Conservation (phyloP, 2,888 invertebrate species). For the Leptopilina myrica region DNA sequence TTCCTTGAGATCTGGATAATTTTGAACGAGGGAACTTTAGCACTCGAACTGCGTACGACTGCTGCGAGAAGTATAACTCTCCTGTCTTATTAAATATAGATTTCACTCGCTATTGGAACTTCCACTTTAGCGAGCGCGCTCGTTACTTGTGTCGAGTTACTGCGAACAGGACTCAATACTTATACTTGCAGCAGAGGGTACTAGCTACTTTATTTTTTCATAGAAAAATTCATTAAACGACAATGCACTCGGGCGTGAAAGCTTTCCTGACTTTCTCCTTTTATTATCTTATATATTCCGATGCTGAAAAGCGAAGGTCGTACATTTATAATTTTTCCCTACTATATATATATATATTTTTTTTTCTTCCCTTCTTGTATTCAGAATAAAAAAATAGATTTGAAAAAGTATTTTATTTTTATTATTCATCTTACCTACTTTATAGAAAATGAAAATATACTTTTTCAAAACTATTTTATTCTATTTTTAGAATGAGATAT, state of each 20-base stretch:
- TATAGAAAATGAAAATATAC: too few relatives aligned
- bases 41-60: conserved; percentile 62
- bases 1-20: conserved; percentile 55
- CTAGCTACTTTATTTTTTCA: conserved; percentile 31
- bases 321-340: neutral
- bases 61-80: conserved; percentile 64
- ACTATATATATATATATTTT: too few relatives aligned
- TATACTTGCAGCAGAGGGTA: neutral
- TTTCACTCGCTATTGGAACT: conserved; percentile 67
- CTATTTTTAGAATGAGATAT: too few relatives aligned
- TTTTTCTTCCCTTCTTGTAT: too few relatives aligned
- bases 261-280: neutral
- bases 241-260: conserved; percentile 29
- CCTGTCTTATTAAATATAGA: conserved; percentile 72
- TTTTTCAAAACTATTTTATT: too few relatives aligned
- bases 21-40: conserved; percentile 60
- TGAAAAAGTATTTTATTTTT: too few relatives aligned
- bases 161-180: conserved; percentile 29
- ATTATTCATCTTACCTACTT: too few relatives aligned
- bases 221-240: conserved; percentile 27
- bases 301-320: neutral
- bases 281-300: neutral
- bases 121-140: conserved; percentile 61
- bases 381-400: too few relatives aligned
- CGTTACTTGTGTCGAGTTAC: conserved; percentile 59